Evolutionary conservation across 2,113 vertebrate species (phyloP), one percentile per base, ranked within the genome.

Genomic region (Cyprinodon variegatus): DNA sequence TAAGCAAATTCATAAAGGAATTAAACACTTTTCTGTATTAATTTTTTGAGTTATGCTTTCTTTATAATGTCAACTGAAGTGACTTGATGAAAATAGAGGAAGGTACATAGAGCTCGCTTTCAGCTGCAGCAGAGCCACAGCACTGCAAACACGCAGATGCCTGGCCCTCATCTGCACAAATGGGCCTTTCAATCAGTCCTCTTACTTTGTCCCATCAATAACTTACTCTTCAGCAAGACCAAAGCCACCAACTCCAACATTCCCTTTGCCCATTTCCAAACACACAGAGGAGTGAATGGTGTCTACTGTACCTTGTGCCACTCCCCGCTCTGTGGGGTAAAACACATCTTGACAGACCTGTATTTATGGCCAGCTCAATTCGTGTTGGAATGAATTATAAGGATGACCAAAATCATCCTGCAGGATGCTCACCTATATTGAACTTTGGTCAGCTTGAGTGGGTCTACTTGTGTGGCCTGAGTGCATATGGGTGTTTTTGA

Each of bases 151-250:
- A 90, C 68, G 75, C 74, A 81, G 83, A 72, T 75, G 74, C 68
- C 83, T 14, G 45, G 74, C 61, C 84, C 83, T 84, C 83, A 83
- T 87, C 79, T 45, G 75, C 88, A 93, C 93, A 94, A 93, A 90
- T 68, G 83, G 72, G 83, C 82, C 92, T 92, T 93, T 92, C 79
- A 94, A 89, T 79, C 82, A 66, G 74, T 80, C 76, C 71, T 78
- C 84, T 84, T 86, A 88, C 90, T 91, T 93, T 92, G 91, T 94
- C 87, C 88, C 87, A 89, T 93, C 91, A 93, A 90, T 88, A 92
- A 90, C 76, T 88, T 81, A 88, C 90, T 91, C 87, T 88, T 89
- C 85, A 85, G 70, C 65, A 72, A 91, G 93, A 92, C 89, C 86
- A 90, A 88, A 88, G 91, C 89, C 91, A 92, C 89, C 90, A 91